These are phyloP conservation scores for Hyposoter didymator DNA, from an alignment of 2,888 invertebrate species.

Conservation along the genomic window DNA sequence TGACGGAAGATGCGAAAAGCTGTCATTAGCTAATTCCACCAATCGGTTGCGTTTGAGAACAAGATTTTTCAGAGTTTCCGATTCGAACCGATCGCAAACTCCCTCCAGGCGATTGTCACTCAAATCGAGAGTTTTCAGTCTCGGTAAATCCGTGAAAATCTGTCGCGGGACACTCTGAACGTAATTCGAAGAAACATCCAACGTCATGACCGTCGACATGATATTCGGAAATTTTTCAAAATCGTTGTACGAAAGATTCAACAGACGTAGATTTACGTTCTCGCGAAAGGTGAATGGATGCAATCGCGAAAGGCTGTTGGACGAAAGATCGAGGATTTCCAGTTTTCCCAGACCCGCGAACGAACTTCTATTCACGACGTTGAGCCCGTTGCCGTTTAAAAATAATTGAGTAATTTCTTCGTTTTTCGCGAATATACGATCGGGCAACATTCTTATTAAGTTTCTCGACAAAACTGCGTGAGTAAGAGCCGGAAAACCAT, in stretches of 20 bases:
- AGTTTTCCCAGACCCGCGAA: constrained; percentile 87
- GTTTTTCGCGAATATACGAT: constrained; percentile 87
- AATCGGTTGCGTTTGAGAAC: constrained; percentile 87
- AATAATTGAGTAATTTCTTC: constrained; percentile 87
- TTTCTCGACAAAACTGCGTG: constrained; percentile 88
- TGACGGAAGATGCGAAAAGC: constrained; percentile 87
- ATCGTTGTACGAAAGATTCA: constrained; percentile 86
- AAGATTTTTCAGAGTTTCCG: constrained; percentile 87
- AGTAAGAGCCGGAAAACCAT: constrained; percentile 87
- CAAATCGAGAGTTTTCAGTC: constrained; percentile 87
- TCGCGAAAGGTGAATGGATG: constrained; percentile 87
- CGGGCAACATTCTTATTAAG: constrained; percentile 86
- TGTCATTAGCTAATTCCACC: constrained; percentile 87
- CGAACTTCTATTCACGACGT: constrained; percentile 86
- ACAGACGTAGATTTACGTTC: constrained; percentile 86
- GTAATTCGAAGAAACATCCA: constrained; percentile 78
- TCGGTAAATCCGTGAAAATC: constrained; percentile 83
- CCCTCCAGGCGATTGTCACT: constrained; percentile 88
- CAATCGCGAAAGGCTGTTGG: constrained; percentile 88
- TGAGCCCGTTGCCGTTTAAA: constrained; percentile 89
- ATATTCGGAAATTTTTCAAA: constrained; percentile 74
- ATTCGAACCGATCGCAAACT: constrained; percentile 87
- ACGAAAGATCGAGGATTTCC: constrained; percentile 88
- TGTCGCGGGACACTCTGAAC: constrained; percentile 71
- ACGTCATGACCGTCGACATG: constrained; percentile 67